These are phyloP conservation scores for Gortyna flavago DNA, from an alignment of 2,888 invertebrate genomes.

Conservation along the genomic window DNA sequence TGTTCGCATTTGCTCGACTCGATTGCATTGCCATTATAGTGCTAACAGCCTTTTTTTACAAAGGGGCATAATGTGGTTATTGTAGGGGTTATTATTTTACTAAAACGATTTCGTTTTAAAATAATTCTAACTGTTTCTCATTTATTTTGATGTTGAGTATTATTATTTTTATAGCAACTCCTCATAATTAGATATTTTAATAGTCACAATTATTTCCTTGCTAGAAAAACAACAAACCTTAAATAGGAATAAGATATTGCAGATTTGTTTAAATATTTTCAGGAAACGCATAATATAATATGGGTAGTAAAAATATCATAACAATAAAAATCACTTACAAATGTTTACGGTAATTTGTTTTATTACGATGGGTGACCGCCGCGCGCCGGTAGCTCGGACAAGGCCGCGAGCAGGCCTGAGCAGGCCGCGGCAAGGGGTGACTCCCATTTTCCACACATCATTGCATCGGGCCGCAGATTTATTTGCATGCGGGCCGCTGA, in stretches of 20 bases:
- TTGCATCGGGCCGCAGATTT: conserved; percentile 90
- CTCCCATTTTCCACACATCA: conserved; percentile 90
- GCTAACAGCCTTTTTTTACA: conserved; percentile 15
- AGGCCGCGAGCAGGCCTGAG: conserved; percentile 65
- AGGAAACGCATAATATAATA: background rate
- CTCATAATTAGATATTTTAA: background rate
- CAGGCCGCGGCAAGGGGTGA: conserved; percentile 81
- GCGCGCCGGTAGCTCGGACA: conserved; percentile 37
- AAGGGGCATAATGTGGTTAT: conserved; percentile 48
- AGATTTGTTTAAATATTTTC: background rate
- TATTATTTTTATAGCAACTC: background rate
- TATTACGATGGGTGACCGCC: conserved; percentile 67
- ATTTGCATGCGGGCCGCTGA: conserved; percentile 91
- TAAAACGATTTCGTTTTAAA: background rate
- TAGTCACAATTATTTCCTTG: background rate
- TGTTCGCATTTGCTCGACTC: conserved; percentile 53
- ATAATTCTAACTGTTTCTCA: conserved; percentile 1
- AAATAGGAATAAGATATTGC: background rate
- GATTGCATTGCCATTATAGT: conserved; percentile 29
- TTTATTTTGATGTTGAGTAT: conserved; percentile 2
- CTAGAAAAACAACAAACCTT: background rate
- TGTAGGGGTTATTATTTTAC: conserved; percentile 24
- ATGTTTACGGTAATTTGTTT: conserved; percentile 65
- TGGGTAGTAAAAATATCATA: conserved; percentile 27
- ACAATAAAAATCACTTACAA: conserved; percentile 61